Conservation (phyloP, 2,113 vertebrate genomes). For the Xerus inauris region DNA sequence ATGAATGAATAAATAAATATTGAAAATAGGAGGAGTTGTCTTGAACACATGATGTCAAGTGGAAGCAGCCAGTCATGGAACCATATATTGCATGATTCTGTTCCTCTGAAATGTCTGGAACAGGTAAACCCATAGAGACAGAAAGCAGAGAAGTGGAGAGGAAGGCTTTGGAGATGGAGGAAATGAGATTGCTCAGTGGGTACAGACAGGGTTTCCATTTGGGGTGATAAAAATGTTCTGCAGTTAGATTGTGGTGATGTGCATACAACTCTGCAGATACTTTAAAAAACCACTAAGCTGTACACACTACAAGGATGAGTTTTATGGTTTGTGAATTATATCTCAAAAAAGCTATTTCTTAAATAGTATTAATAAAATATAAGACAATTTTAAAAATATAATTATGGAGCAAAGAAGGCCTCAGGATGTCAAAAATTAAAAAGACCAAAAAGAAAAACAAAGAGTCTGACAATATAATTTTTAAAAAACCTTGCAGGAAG, state of each 20-base stretch:
- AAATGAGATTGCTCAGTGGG: not conserved
- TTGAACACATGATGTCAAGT: not conserved
- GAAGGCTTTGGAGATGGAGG: fast-evolving
- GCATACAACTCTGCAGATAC: not conserved
- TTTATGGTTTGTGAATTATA: conserved; percentile 25
- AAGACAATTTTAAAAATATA: conserved; percentile 16
- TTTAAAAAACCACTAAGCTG: conserved; percentile 12
- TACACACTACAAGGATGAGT: not conserved
- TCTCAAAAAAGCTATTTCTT: conserved; percentile 18
- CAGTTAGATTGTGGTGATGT: conserved; percentile 9
- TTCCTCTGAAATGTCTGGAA: not conserved
- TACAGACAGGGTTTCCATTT: not conserved
- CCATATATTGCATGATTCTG: fast-evolving
- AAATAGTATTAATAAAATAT: conserved; percentile 23
- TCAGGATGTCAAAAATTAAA: not conserved
- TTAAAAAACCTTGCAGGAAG: not conserved
- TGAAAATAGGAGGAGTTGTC: not conserved
- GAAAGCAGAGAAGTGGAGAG: not conserved
- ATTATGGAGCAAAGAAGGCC: not conserved
- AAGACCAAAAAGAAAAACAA: not conserved
- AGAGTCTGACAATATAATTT: not conserved
- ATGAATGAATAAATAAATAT: not conserved
- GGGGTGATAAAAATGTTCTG: conserved; percentile 43
- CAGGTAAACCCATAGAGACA: not conserved
- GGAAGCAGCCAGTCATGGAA: not conserved